Conservation (phyloP, 2,797 vertebrate species). For the Onychomys leucogaster region DNA sequence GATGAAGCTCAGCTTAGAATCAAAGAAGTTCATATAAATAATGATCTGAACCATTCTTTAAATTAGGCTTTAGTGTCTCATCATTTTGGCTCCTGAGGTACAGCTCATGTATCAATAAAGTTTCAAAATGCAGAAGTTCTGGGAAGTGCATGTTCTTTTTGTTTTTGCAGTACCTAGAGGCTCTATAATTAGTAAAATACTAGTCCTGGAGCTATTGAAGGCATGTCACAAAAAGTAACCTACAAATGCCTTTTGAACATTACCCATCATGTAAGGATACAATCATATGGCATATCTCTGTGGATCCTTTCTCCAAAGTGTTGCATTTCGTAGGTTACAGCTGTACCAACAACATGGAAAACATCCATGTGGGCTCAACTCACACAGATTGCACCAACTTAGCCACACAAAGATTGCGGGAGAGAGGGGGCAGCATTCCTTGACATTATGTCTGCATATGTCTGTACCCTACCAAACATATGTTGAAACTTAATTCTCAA, state of each 20-base stretch:
- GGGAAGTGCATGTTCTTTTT: not conserved
- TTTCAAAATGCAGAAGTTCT: not conserved
- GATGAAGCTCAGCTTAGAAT: not conserved
- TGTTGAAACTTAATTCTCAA: not conserved
- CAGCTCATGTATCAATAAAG: not conserved
- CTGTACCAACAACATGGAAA: not conserved
- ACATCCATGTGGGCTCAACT: not conserved
- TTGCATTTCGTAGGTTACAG: not conserved
- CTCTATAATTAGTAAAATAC: not conserved
- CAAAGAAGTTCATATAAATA: not conserved
- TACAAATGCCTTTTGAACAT: not conserved
- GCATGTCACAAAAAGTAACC: slow-evolving; percentile 10
- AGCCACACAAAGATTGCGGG: not conserved
- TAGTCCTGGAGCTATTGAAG: not conserved
- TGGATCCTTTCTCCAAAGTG: not conserved
- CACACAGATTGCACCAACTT: not conserved
- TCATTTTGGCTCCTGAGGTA: not conserved
- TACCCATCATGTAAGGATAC: not conserved
- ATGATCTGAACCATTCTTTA: not conserved
- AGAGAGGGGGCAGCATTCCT: not conserved
- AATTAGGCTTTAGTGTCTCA: not conserved
- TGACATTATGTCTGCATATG: not conserved
- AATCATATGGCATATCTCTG: not conserved
- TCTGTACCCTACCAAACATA: not conserved
- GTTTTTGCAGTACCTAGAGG: not conserved